Base-by-base conservation (phyloP, 2,113 vertebrate species). In the Heterotis niloticus region DNA sequence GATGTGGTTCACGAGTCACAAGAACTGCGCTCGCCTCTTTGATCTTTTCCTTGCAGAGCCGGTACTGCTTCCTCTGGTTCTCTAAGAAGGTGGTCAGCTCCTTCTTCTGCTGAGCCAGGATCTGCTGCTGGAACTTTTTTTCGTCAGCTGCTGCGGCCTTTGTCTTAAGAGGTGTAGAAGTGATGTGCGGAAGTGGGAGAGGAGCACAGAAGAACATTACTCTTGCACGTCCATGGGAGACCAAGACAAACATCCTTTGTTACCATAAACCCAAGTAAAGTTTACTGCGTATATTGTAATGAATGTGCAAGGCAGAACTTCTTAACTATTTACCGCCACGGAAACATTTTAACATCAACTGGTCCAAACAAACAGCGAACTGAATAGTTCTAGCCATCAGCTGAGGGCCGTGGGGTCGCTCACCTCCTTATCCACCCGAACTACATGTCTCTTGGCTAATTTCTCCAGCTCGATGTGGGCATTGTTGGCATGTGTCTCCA, bases 381-480 rank as follows among this genome's bases (percentile, higher is more conserved):
- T 4, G 14, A 44, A 11, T 62, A 13, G 5, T 62, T 5, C 7
- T 13, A 62, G 4, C 20, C 4, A 20, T 17, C 14, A 20, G 20
- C 12, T 62, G 59, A 11, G 59, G 59, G 2, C 59, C 23, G 7
- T 17, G 28, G 56, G 26, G 18, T 74, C 64, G 51, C 92, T 88
- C 90, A 98, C 97, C 96, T 99, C 98, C 88, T 98, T 99, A 86
- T 98, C 97, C 26, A 93, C 93, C 83, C 95, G 93, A 91, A 94
- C 95, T 77, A 94, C 90, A 76, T 98, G 96, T 89, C 96, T 96
- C 92, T 98, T 99, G 83, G 97, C 96, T 88, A 99, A 95, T 91
- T 99, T 99, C 94, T 99, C 98, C 93, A 99, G 94, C 89, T 99
- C 96, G 86, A 98, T 98, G 94, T 96, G 98, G 93, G 97, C 95